These are phyloP conservation scores for Sinocyclocheilus rhinocerous DNA, from an alignment of 2,113 vertebrate genomes.

Conservation along the genomic window DNA sequence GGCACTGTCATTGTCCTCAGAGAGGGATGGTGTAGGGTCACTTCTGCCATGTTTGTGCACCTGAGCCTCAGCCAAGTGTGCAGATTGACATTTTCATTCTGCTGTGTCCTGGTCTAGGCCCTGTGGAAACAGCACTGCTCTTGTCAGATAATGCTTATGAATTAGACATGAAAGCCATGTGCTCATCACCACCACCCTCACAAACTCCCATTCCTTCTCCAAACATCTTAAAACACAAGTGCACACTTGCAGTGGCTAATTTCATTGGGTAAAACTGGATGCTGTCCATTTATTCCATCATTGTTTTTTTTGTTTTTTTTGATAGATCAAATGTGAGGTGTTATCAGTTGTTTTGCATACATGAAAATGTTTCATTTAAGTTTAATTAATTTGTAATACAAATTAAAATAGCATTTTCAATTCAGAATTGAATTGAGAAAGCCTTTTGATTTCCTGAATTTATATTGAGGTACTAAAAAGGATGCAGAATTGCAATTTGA, in stretches of 20 bases:
- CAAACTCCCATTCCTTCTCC: background rate
- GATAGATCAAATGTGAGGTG: background rate
- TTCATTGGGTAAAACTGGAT: background rate
- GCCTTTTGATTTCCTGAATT: no score
- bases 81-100: slow-evolving; percentile 63
- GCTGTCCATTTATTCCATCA: background rate
- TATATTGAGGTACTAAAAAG: no score
- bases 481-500: no score
- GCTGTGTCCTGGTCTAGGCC: slow-evolving; percentile 37
- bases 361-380: no score
- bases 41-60: slow-evolving; percentile 54
- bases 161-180: slow-evolving; percentile 68
- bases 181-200: slow-evolving; percentile 37
- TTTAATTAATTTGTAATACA: no score
- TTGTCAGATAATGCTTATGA: slow-evolving; percentile 68
- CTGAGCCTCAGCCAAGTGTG: slow-evolving; percentile 56
- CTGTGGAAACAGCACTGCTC: slow-evolving; percentile 56
- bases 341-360: no score
- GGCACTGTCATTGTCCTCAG: slow-evolving; percentile 27
- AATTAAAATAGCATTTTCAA: no score
- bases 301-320: background rate
- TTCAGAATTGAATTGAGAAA: no score
- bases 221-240: background rate
- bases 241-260: background rate
- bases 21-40: slow-evolving; percentile 25